These are phyloP conservation scores for Uropetala carovei DNA, from an alignment of 2,888 invertebrate genomes.

Conservation along the genomic window DNA sequence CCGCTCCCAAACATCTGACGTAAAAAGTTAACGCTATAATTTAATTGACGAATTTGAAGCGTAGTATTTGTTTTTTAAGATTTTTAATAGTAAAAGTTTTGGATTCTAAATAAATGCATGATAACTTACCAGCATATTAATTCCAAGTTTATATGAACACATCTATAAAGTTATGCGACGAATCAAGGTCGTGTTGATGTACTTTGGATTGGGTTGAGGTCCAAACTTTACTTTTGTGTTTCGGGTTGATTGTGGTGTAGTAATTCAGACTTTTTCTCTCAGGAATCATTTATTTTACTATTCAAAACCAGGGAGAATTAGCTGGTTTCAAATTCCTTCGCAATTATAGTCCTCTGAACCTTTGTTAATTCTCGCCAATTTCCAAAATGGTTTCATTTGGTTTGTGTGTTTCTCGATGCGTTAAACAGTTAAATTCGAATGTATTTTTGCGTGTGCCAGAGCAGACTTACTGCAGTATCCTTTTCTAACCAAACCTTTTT, in stretches of 20 bases:
- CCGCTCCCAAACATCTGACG: too few species aligned
- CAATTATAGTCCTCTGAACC: neutral
- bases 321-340: too few species aligned
- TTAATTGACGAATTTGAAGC: too few species aligned
- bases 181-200: constrained; percentile 40
- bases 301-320: neutral
- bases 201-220: neutral
- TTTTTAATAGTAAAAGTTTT: too few species aligned
- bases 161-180: neutral
- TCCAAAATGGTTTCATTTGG: neutral
- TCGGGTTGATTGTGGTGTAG: neutral
- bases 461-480: neutral
- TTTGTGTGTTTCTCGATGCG: neutral
- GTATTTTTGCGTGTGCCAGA: neutral
- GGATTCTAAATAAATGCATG: too few species aligned
- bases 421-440: neutral
- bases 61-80: too few species aligned
- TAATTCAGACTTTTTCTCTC: neutral
- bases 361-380: neutral
- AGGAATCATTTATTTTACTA: neutral
- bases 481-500: neutral
- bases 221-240: neutral
- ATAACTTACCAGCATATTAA: too few species aligned
- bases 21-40: too few species aligned
- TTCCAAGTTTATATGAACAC: neutral